These are phyloP conservation scores for Chelon auratus DNA, from an alignment of 2,797 vertebrate genomes.

Conservation along the genomic window DNA sequence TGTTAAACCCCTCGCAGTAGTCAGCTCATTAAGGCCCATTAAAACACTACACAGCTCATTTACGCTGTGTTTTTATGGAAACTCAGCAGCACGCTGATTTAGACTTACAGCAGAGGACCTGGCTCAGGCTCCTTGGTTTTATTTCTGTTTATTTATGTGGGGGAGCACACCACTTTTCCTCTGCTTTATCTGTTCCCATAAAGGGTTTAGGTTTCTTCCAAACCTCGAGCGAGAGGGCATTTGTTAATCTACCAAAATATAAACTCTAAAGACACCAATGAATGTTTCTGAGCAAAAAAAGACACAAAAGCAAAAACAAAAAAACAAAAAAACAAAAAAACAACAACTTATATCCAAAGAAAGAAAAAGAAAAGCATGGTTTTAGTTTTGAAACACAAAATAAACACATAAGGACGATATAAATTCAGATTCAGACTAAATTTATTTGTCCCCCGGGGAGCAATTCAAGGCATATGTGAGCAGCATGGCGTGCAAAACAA, in stretches of 20 bases:
- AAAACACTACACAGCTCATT: slow-evolving; percentile 42
- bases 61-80: slow-evolving; percentile 1
- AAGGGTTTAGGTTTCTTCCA: slow-evolving; percentile 6
- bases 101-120: not conserved
- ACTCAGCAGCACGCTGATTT: not conserved
- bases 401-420: too few species aligned
- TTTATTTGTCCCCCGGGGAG: too few species aligned
- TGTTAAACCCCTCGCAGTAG: slow-evolving; percentile 38
- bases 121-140: slow-evolving; percentile 3
- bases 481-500: too few species aligned
- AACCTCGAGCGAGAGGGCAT: too few species aligned
- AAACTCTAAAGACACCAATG: not conserved
- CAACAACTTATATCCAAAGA: not conserved
- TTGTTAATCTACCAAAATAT: too few species aligned
- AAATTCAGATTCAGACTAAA: too few species aligned
- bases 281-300: not conserved
- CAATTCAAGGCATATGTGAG: too few species aligned
- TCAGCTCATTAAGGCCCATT: slow-evolving; percentile 49
- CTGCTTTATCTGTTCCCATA: not conserved
- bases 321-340: too few species aligned
- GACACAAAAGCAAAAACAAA: too few species aligned
- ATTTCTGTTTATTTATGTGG: not conserved
- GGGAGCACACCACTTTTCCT: not conserved
- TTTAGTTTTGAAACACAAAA: too few species aligned
- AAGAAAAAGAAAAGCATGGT: not conserved